Conservation (phyloP, 2,113 vertebrate genomes). For the Podarcis muralis region DNA sequence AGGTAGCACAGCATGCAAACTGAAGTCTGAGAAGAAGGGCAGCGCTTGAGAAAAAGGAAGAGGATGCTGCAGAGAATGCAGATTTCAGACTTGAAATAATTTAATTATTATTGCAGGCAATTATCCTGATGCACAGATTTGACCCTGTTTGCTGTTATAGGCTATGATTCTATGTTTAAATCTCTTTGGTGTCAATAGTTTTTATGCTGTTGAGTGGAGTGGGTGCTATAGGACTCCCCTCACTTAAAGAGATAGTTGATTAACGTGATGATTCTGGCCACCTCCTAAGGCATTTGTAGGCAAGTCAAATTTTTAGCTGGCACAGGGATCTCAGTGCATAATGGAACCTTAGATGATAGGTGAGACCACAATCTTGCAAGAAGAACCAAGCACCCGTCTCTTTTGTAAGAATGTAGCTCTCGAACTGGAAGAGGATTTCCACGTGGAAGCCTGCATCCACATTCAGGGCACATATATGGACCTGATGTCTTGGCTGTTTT, state of each 20-base stretch:
- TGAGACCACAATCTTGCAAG: background rate
- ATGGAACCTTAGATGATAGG: background rate
- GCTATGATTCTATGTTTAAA: background rate
- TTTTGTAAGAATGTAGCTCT: background rate
- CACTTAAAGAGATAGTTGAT: background rate
- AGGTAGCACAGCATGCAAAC: constrained; percentile 34
- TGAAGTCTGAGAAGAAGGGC: constrained; percentile 5
- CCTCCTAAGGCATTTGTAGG: background rate
- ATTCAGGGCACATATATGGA: background rate
- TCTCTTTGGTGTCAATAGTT: background rate
- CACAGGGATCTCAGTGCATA: background rate
- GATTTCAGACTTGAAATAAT: background rate
- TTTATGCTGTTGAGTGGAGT: background rate
- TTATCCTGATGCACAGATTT: background rate
- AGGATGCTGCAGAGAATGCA: background rate
- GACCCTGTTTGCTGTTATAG: background rate
- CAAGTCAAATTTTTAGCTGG: background rate
- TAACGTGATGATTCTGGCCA: background rate
- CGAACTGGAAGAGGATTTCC: background rate
- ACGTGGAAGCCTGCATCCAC: background rate
- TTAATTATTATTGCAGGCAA: background rate
- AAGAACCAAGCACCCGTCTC: background rate
- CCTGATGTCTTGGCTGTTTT: background rate
- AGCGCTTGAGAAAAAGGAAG: constrained; percentile 9
- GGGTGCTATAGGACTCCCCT: background rate